These are phyloP conservation scores for Micronycteris hirsuta DNA, from an alignment of 2,113 vertebrate species.

Conservation along the genomic window DNA sequence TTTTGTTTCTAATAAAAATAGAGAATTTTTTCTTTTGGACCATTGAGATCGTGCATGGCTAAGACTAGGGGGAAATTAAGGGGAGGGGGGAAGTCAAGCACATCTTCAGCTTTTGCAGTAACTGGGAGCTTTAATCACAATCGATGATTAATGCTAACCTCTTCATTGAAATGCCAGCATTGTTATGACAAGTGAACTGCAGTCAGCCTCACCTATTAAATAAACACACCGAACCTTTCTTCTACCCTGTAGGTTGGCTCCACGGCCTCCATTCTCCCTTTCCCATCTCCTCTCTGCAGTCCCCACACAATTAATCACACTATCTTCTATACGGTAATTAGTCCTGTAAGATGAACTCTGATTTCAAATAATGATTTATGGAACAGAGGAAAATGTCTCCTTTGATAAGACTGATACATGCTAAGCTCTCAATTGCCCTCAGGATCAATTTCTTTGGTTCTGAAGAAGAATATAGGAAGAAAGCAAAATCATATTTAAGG, in stretches of 20 bases:
- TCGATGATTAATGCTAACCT: constrained; percentile 40
- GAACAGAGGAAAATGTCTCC: constrained; percentile 34
- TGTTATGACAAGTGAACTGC: constrained; percentile 36
- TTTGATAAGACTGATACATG: neutral
- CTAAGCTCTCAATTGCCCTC: neutral
- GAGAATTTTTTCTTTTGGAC: constrained; percentile 42
- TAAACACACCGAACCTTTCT: constrained; percentile 7
- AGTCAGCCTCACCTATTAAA: neutral
- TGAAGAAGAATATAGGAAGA: neutral
- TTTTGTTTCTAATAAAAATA: constrained; percentile 57
- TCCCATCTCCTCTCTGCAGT: neutral
- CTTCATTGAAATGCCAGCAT: constrained; percentile 52
- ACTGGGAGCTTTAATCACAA: constrained; percentile 48
- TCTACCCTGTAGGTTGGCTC: neutral
- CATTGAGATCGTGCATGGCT: constrained; percentile 18
- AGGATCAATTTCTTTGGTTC: neutral
- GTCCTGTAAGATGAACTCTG: neutral
- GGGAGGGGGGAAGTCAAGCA: neutral
- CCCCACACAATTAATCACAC: neutral
- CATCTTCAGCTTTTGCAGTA: constrained; percentile 48
- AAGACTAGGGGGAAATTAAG: neutral
- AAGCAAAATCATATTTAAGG: neutral
- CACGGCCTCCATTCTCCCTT: neutral
- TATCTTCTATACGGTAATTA: neutral
- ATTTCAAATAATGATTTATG: constrained; percentile 24